Evolutionary conservation across 2,113 vertebrate genomes (phyloP).

Genomic region (Anser cygnoides): DNA sequence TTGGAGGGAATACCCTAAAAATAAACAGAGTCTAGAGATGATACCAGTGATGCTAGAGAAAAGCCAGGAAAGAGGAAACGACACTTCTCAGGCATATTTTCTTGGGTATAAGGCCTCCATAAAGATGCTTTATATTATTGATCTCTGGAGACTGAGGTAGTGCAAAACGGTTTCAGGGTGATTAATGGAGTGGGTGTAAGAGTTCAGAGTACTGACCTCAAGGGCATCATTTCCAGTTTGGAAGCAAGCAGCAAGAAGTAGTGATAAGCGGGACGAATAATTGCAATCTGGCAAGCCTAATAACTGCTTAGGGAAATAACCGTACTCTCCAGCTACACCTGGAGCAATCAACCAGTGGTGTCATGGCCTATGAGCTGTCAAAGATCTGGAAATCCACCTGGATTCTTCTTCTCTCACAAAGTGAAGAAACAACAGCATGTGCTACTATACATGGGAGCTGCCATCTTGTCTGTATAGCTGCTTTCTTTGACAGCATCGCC

Average conservation of each 20-base stretch:
- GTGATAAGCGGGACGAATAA: background rate
- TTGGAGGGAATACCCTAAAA: background rate
- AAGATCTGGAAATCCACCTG: background rate
- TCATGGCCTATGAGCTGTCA: background rate
- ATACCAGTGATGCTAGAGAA: background rate
- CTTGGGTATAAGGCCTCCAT: background rate
- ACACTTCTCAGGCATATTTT: background rate
- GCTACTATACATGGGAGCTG: fast-evolving
- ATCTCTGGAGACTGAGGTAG: background rate
- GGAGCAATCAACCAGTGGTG: background rate
- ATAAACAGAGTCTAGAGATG: background rate
- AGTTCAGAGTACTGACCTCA: background rate
- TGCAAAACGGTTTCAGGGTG: background rate
- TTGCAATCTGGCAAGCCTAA: background rate
- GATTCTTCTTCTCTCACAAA: background rate
- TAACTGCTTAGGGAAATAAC: background rate
- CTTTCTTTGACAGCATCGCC: background rate
- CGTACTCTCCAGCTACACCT: background rate
- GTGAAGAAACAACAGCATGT: background rate
- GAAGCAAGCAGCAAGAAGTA: background rate
- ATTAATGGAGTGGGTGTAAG: background rate
- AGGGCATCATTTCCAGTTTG: background rate
- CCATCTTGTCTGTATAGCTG: background rate
- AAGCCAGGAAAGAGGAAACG: background rate
- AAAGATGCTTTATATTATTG: background rate